Evolutionary conservation across 2,113 vertebrate genomes (phyloP).

Genomic region (Symphodus melops): DNA sequence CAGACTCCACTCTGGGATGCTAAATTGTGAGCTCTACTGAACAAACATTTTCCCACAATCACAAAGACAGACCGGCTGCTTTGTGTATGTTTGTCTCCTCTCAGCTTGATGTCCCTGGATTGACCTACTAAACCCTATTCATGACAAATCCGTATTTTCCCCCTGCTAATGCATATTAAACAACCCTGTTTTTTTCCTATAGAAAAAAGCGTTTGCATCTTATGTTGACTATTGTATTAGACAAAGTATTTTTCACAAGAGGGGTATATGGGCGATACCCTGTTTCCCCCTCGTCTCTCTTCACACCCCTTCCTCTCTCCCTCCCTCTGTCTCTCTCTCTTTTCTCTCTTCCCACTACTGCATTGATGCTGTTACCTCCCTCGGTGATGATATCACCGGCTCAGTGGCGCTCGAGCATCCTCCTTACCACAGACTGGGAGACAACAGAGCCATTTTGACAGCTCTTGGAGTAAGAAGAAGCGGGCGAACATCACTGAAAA

Average conservation of each 20-base stretch:
- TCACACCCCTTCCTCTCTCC: background rate
- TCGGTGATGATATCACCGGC: conserved; percentile 82
- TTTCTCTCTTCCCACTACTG: conserved; percentile 65
- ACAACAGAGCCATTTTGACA: conserved; percentile 84
- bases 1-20: background rate
- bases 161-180: background rate
- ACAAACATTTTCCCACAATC: conserved; percentile 16
- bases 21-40: background rate
- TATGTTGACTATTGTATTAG: too few relatives aligned
- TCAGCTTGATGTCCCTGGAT: conserved; percentile 46
- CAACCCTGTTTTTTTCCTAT: background rate
- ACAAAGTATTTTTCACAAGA: background rate
- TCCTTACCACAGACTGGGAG: conserved; percentile 59
- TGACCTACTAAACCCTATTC: conserved; percentile 62
- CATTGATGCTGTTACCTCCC: conserved; percentile 81
- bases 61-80: conserved; percentile 13
- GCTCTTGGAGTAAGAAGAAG: conserved; percentile 19
- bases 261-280: too few relatives aligned
- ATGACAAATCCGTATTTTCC: background rate
- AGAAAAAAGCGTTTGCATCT: too few relatives aligned
- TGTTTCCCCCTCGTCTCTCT: background rate
- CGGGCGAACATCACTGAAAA: conserved; percentile 1
- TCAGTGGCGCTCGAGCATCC: conserved; percentile 83
- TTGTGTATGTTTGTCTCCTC: conserved; percentile 41
- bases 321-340: background rate